Percentiles rank a stretch among this genome's conserved stretches.
These are phyloP conservation scores for Platycercus adscitus DNA, from an alignment of 2,113 vertebrate species.

Conservation along the genomic window DNA sequence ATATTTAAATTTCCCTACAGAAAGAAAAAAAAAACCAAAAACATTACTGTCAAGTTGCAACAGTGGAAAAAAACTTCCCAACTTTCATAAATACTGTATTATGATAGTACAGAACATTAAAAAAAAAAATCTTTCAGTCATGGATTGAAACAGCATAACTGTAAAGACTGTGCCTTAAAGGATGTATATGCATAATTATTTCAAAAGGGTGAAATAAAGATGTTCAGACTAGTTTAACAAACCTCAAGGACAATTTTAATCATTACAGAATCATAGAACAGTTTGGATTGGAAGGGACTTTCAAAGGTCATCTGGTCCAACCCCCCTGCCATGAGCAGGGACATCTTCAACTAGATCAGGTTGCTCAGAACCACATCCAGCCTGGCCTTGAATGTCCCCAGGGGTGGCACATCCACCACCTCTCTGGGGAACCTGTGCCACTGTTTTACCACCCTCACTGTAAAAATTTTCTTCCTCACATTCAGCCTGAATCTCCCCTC, in stretches of 20 bases:
- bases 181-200: neutral
- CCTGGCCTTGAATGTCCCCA: neutral
- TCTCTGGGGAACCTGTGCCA: neutral
- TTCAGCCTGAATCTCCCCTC: neutral
- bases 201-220: neutral
- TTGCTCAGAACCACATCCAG: neutral
- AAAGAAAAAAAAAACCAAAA: conserved; percentile 29
- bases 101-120: neutral
- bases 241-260: neutral
- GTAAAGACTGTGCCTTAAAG: neutral
- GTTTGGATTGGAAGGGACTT: neutral
- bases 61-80: neutral
- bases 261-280: neutral
- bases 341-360: neutral
- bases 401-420: neutral
- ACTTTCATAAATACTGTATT: neutral
- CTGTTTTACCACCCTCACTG: neutral
- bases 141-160: neutral
- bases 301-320: neutral
- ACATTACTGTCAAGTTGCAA: neutral
- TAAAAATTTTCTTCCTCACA: neutral
- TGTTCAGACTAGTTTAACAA: neutral
- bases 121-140: neutral
- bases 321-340: neutral
- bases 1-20: conserved; percentile 59